These are phyloP conservation scores for Acanthiza pusilla DNA, from an alignment of 2,797 vertebrate genomes.

Conservation along the genomic window DNA sequence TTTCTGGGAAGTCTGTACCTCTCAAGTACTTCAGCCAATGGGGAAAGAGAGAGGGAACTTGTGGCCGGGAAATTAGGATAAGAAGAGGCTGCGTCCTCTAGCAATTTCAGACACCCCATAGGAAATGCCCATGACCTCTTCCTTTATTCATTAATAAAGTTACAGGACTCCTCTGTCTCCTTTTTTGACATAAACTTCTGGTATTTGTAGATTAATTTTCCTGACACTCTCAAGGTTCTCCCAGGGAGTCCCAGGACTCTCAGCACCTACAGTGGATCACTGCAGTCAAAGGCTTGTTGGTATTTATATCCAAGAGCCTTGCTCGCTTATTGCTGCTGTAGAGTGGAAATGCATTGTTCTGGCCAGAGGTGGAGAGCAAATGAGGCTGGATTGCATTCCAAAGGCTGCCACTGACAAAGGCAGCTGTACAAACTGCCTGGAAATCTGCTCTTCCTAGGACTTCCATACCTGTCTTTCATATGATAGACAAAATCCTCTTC, in stretches of 20 bases:
- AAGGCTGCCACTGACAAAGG: neutral
- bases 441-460: neutral
- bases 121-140: too few relatives aligned
- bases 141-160: too few relatives aligned
- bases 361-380: neutral
- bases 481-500: slow-evolving; percentile 80
- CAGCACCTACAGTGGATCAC: neutral
- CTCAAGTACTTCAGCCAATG: too few relatives aligned
- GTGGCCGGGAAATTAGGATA: too few relatives aligned
- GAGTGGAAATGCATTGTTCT: neutral
- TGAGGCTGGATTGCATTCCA: neutral
- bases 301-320: neutral
- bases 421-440: neutral
- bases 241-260: neutral
- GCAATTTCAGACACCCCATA: too few relatives aligned
- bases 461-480: slow-evolving; percentile 80
- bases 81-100: too few relatives aligned
- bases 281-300: neutral
- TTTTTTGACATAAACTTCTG: too few relatives aligned
- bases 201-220: too few relatives aligned
- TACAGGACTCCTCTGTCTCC: too few relatives aligned
- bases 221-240: neutral
- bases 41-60: too few relatives aligned
- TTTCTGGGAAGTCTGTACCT: too few relatives aligned
- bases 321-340: neutral